Base-by-base conservation (phyloP, 1,140 invertebrate genomes). In the Heliconius congener region DNA sequence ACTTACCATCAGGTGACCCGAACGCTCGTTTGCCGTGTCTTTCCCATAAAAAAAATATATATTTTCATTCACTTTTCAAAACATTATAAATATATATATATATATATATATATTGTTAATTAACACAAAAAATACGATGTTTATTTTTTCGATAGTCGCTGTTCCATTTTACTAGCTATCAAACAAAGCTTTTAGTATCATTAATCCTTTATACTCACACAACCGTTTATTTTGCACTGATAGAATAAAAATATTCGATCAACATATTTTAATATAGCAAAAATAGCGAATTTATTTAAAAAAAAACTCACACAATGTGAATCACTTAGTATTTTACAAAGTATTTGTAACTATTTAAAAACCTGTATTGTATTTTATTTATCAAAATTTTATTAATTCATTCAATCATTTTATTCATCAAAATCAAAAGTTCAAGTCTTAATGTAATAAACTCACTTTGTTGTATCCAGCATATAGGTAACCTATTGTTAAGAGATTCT, bases 131-230 rank as follows among this genome's bases (percentile, higher is more conserved):
- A 46, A 52, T 19, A 18, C 50, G 50, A 18, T 52, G 4, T 52
- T 3, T 66, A 66, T 13, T 66, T 66, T 16, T 3, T 27, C 4
- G 11, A 27, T 66, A 66, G 23, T 66, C 13, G 27, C 60, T 66
- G 30, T 57, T 66, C 11, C 2, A 66, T 66, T 66, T 66, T 66
- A 66, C 23, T 30, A 66, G 23, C 11, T 66, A 66, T 66, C 60
- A 66, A 66, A 66, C 13, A 66, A 23, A 66, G 60, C 60, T 66
- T 66, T 66, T 66, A 66, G 23, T 27, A 66, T 66, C 60, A 66
- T 66, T 66, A 66, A 66, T 66, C 60, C 60, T 66, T 66, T 66
- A 66, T 30, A 66, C 60, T 66, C 55, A 66, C 23, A 11, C 60
- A 66, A 30, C 23, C 60, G 23, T 66, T 66, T 66, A 13, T 66